Evolutionary conservation across 2,888 invertebrate genomes (phyloP).

Genomic region (Hyppa rectilinea): DNA sequence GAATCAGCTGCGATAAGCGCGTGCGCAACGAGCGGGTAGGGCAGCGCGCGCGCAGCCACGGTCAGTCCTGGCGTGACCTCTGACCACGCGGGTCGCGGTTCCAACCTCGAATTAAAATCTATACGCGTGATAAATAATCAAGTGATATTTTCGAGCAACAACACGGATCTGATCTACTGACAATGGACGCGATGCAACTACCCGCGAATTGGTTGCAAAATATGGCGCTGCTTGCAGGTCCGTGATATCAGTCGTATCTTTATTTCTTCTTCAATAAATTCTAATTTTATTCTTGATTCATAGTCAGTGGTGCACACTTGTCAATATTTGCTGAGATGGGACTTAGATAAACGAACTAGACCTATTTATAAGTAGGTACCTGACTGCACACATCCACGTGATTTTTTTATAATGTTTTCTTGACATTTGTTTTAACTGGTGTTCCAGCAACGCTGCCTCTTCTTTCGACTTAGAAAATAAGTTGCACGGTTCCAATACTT

Average conservation of each 20-base stretch:
- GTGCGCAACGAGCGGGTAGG: slow-evolving; percentile 53
- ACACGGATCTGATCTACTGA: slow-evolving; percentile 31
- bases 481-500: background rate
- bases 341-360: background rate
- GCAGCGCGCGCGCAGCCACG: slow-evolving; percentile 55
- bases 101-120: slow-evolving; percentile 21
- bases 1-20: slow-evolving; percentile 81
- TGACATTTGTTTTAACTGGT: background rate
- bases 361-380: background rate
- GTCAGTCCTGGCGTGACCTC: slow-evolving; percentile 83
- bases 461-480: background rate
- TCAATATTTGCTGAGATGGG: background rate
- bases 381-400: background rate
- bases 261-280: background rate
- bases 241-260: slow-evolving; percentile 25
- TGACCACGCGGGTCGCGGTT: slow-evolving; percentile 79
- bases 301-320: background rate
- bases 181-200: slow-evolving; percentile 75
- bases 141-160: slow-evolving; percentile 31
- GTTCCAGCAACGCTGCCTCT: background rate
- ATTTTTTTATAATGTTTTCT: slow-evolving; percentile 9
- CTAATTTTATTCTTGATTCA: background rate
- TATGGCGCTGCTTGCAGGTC: slow-evolving; percentile 79
- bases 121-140: slow-evolving; percentile 18
- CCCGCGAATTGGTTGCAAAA: slow-evolving; percentile 80